Percentiles rank a stretch among this genome's conserved stretches.
Conservation (phyloP, 2,113 vertebrate species). For the Osmerus mordax region DNA sequence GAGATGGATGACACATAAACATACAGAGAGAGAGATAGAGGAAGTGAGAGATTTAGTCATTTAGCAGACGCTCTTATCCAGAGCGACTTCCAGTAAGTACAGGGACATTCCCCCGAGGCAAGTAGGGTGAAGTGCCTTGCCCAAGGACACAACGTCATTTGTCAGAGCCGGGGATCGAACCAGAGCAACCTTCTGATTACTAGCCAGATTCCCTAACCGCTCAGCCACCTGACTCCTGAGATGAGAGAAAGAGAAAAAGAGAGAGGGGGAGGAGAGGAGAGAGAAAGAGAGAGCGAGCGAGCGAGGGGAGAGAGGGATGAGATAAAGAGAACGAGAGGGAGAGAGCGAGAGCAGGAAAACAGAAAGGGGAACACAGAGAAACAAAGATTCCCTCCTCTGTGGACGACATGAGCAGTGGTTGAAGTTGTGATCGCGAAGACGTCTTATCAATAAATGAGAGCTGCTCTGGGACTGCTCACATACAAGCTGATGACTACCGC, state of each 20-base stretch:
- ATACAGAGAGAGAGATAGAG: not conserved
- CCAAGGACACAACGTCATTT: no score
- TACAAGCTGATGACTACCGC: slow-evolving; percentile 47
- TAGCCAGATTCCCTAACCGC: no score
- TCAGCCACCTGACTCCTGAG: no score
- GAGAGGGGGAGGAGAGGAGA: not conserved
- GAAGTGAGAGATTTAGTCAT: not conserved
- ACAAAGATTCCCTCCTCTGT: not conserved
- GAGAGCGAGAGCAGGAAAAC: not conserved
- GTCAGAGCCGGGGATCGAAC: no score
- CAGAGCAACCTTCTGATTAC: no score
- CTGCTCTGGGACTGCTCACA: slow-evolving; percentile 48
- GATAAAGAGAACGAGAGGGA: not conserved
- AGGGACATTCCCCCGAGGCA: no score
- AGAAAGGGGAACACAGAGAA: not conserved
- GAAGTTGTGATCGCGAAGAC: slow-evolving; percentile 12
- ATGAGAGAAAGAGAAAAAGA: not conserved
- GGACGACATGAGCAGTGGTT: not conserved
- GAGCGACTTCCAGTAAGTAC: not conserved
- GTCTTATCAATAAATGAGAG: slow-evolving; percentile 55
- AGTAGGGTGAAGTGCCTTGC: no score
- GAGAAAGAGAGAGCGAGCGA: not conserved
- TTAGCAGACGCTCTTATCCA: no score
- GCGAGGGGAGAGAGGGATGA: not conserved
- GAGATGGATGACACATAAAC: not conserved